Conservation (phyloP, 2,797 vertebrate genomes). For the Falco cherrug region DNA sequence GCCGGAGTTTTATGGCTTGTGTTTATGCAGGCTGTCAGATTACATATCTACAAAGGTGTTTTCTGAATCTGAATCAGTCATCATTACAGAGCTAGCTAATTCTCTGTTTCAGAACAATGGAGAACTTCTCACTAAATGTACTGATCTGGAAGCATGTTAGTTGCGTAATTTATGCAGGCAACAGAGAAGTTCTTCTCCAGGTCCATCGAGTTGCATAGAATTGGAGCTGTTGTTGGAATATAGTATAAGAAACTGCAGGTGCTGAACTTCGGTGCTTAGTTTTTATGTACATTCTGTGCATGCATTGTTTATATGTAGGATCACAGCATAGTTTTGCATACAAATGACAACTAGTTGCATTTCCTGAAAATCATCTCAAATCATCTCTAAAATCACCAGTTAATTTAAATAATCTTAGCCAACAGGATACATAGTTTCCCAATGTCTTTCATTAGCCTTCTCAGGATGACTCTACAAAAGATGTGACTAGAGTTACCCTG, state of each 20-base stretch:
- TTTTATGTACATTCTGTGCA: neutral
- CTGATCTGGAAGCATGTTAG: neutral
- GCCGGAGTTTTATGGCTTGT: neutral
- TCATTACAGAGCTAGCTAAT: neutral
- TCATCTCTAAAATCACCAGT: neutral
- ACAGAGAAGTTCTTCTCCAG: neutral
- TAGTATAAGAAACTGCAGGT: neutral
- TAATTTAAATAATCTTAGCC: neutral
- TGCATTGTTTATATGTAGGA: neutral
- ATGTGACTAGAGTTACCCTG: neutral
- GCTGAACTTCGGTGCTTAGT: neutral
- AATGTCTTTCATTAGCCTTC: neutral
- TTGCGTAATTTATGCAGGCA: neutral
- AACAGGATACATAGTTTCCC: neutral
- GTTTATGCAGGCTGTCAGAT: neutral
- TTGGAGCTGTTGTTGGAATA: neutral
- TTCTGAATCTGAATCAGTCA: neutral
- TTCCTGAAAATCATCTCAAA: neutral
- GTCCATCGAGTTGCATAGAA: neutral
- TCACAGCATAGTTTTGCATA: neutral
- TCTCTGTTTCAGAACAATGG: neutral
- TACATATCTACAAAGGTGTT: neutral
- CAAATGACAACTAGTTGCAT: neutral
- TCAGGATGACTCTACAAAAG: neutral
- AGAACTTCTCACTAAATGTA: neutral